Base-by-base conservation (phyloP, 2,113 vertebrate species). In the Cebus imitator region DNA sequence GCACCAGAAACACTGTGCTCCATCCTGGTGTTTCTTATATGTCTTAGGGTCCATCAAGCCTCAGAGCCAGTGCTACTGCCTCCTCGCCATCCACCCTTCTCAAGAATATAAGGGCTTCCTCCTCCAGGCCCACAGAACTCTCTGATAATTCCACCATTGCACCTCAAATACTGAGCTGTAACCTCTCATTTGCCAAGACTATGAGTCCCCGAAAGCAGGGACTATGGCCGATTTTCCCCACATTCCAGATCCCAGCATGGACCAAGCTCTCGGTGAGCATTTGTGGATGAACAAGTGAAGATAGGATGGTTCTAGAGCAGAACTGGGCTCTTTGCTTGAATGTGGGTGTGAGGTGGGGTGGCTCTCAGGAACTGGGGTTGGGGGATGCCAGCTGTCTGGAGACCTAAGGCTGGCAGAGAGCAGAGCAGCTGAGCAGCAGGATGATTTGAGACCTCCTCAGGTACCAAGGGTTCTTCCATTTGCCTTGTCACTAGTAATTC, bases 341-440 rank as follows among this genome's bases (percentile, higher is more conserved):
- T 32, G 27, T 12, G 11, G 61, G 32, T 25, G 17, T 18, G 20
- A 37, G 23, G 27, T 21, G 4, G 32, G 13, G 1, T 21, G 10
- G 12, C 48, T 52, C 43, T n/a, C 80, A 76, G 37, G 25, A 40
- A 3, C 3, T 0, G 27, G 43, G 27, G 16, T 68, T 68, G 1
- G 20, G 3, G 3, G 7, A 2, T 5, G 0, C 30, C 30, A 5
- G 6, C 12, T 10, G 17, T 43, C 57, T 30, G 40, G 35, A 9
- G 0, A n/a, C n/a, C 25, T 70, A 18, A 52, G 5, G 5, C 87
- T n/a, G 11, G 32, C 13, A 43, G 79, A 84, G 3, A 35, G 30
- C 12, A 61, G 73, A 40, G 45, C 40, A 18, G 35, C 43, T 70
- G 17, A 57, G 25, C 43, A 30, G 10, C n/a, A 87, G 72, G 32